Evolutionary conservation across 2,113 vertebrate species (phyloP).

Genomic region (Melanotaenia duboulayi): DNA sequence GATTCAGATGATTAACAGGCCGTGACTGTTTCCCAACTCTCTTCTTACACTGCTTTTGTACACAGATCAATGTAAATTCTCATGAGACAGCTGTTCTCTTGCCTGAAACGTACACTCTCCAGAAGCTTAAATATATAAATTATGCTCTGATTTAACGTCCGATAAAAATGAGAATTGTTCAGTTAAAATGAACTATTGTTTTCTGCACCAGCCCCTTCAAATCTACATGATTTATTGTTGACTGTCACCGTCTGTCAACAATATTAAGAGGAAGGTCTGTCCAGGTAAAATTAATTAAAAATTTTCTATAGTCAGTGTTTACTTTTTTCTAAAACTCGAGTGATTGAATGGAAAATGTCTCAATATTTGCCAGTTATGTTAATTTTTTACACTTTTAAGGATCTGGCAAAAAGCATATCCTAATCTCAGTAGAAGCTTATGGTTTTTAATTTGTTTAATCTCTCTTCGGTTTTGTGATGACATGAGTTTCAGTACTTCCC

Average conservation of each 20-base stretch:
- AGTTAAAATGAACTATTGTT: background rate
- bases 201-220: no score
- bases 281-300: constrained; percentile 3
- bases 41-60: constrained; percentile 20
- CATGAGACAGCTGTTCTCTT: constrained; percentile 40
- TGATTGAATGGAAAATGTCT: background rate
- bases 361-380: background rate
- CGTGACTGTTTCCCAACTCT: constrained; percentile 26
- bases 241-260: background rate
- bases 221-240: background rate
- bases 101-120: background rate
- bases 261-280: constrained; percentile 5
- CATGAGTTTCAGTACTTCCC: constrained; percentile 7
- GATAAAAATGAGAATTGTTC: constrained; percentile 6
- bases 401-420: background rate
- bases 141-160: background rate
- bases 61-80: constrained; percentile 56
- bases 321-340: constrained; percentile 33
- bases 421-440: background rate
- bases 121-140: background rate
- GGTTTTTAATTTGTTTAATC: background rate
- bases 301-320: constrained; percentile 32
- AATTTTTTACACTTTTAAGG: background rate
- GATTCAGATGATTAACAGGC: constrained; percentile 40
- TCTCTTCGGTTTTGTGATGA: constrained; percentile 19